Percentiles rank a stretch among this genome's conserved stretches.
phyloP scores from a whole-genome alignment of 2,888 invertebrate species.

The Pyrrhia umbra region DNA sequence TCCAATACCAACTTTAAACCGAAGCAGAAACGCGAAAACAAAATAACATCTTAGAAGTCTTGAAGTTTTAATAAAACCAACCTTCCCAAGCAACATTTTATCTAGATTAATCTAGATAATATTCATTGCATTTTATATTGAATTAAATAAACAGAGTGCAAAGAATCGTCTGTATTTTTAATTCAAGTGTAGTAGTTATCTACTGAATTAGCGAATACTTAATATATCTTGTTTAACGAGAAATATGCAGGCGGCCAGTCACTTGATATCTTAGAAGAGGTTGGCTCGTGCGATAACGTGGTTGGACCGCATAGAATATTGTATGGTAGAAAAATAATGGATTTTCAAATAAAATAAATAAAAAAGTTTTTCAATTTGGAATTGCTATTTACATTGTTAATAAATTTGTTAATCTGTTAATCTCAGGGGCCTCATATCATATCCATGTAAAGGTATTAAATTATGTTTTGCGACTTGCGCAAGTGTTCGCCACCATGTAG shows the following conservation, averaged over 20 bases:
- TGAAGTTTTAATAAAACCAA: constrained; percentile 23
- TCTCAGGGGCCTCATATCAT: too few species aligned
- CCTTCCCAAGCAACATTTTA: constrained; percentile 25
- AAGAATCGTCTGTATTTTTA: constrained; percentile 24
- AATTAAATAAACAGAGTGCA: constrained; percentile 21
- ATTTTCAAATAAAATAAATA: not conserved
- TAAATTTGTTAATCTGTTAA: too few species aligned
- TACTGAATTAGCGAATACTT: constrained; percentile 31
- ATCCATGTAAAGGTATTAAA: too few species aligned
- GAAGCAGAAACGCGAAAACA: constrained; percentile 7
- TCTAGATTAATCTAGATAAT: constrained; percentile 9
- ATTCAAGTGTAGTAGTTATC: constrained; percentile 23
- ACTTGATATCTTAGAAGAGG: constrained; percentile 31
- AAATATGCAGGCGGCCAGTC: constrained; percentile 33
- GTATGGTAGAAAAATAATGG: too few species aligned
- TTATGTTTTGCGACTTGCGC: too few species aligned
- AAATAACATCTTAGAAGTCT: constrained; percentile 13
- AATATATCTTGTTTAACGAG: constrained; percentile 36
- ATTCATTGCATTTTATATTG: constrained; percentile 16
- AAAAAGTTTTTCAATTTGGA: not conserved
- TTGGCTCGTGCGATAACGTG: not conserved
- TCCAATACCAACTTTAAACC: not conserved
- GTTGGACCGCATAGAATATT: not conserved
- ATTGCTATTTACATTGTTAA: too few species aligned
- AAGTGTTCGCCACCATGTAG: too few species aligned